These are phyloP conservation scores for Pongo abelii DNA, from an alignment of 2,113 vertebrate species.

Conservation along the genomic window DNA sequence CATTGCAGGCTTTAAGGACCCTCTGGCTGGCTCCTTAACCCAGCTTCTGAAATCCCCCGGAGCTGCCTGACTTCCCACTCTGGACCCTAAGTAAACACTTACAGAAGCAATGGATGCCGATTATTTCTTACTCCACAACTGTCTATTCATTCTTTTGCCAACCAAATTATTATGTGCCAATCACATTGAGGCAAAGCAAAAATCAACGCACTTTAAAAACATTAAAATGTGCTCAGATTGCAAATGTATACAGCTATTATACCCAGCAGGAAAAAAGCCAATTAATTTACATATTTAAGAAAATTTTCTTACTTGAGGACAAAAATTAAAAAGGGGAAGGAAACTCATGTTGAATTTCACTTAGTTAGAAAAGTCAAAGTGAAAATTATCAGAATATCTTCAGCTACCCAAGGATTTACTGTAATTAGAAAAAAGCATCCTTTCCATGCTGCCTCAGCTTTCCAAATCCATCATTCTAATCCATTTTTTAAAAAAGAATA, in stretches of 20 bases:
- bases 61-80: too few species aligned
- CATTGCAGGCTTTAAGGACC: fast-evolving
- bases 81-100: background rate
- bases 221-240: background rate
- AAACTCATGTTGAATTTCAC: background rate
- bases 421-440: background rate
- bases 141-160: background rate
- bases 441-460: background rate
- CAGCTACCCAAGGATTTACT: background rate
- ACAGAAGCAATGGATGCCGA: fast-evolving
- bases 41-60: fast-evolving
- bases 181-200: background rate
- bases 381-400: background rate
- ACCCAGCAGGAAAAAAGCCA: background rate
- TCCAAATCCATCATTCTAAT: background rate
- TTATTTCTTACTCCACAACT: background rate
- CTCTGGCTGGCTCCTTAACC: background rate
- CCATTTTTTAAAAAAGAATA: background rate
- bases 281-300: background rate
- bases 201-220: background rate
- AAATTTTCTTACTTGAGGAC: background rate
- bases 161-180: background rate
- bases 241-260: background rate
- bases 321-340: background rate
- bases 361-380: background rate